Conservation (phyloP, 2,888 invertebrate species). For the Zonitis immaculata region DNA sequence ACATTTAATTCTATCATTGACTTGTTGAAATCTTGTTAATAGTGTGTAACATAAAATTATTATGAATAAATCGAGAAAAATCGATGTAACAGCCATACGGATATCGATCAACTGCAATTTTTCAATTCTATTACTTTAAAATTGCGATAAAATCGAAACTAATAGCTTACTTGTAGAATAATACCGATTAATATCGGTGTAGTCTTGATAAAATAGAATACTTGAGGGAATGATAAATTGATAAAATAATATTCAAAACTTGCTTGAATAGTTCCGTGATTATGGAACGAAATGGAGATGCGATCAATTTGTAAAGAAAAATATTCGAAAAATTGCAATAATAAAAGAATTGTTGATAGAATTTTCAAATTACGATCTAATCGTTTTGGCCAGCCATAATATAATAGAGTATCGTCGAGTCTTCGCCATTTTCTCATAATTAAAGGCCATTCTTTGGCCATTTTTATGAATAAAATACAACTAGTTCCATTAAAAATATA, state of each 20-base stretch:
- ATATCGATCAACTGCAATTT: slow-evolving; percentile 6
- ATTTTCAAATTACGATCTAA: slow-evolving; percentile 7
- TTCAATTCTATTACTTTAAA: neutral
- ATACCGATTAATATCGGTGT: slow-evolving; percentile 5
- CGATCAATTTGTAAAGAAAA: slow-evolving; percentile 8
- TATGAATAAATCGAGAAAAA: slow-evolving; percentile 14
- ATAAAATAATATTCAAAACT: slow-evolving; percentile 12
- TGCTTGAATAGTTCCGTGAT: slow-evolving; percentile 3
- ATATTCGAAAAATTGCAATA: slow-evolving; percentile 13
- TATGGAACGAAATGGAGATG: slow-evolving; percentile 5
- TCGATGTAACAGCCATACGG: slow-evolving; percentile 17
- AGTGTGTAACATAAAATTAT: slow-evolving; percentile 11
- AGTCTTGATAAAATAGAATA: slow-evolving; percentile 7
- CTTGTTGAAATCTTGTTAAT: slow-evolving; percentile 9
- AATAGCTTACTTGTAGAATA: slow-evolving; percentile 1
- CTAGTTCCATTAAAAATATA: slow-evolving; percentile 7
- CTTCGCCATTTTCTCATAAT: slow-evolving; percentile 12
- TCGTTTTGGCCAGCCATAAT: slow-evolving; percentile 14
- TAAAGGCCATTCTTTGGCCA: slow-evolving; percentile 9
- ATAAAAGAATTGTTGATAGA: slow-evolving; percentile 4
- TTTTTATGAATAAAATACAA: slow-evolving; percentile 12
- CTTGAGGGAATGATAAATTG: slow-evolving; percentile 11
- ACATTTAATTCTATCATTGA: slow-evolving; percentile 8
- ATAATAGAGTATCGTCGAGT: slow-evolving; percentile 5
- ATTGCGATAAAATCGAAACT: neutral